Evolutionary conservation across 2,113 vertebrate species (phyloP).

Genomic region (Stercorarius parasiticus): DNA sequence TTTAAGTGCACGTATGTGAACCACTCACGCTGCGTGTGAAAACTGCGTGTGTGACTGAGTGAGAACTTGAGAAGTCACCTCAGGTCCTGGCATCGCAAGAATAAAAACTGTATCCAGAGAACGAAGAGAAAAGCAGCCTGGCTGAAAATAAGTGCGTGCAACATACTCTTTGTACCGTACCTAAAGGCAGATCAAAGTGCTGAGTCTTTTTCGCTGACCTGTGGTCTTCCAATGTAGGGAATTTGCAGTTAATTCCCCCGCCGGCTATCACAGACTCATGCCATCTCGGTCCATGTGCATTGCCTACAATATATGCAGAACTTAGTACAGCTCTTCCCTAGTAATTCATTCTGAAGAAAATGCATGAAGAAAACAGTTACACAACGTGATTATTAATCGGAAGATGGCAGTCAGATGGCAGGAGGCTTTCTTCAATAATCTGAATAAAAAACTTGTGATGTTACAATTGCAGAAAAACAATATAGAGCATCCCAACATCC

Average conservation of each 20-base stretch:
- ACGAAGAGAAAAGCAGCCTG: neutral
- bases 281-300: accelerated
- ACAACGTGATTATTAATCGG: neutral
- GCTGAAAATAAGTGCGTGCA: neutral
- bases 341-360: neutral
- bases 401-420: neutral
- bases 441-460: neutral
- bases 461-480: neutral
- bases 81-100: neutral
- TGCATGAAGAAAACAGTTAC: neutral
- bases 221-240: neutral
- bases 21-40: accelerated
- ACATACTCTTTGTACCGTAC: accelerated
- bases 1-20: neutral
- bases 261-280: no score
- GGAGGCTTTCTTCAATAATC: neutral
- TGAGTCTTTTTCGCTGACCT: neutral
- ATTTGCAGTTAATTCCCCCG: neutral
- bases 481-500: neutral
- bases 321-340: no score
- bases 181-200: neutral
- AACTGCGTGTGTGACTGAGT: neutral
- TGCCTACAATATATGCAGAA: neutral
- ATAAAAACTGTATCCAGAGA: neutral
- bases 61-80: neutral